Evolutionary conservation across 2,888 invertebrate genomes (phyloP), one percentile per base, ranked within the genome.

Genomic region (Lochmaea capreae): DNA sequence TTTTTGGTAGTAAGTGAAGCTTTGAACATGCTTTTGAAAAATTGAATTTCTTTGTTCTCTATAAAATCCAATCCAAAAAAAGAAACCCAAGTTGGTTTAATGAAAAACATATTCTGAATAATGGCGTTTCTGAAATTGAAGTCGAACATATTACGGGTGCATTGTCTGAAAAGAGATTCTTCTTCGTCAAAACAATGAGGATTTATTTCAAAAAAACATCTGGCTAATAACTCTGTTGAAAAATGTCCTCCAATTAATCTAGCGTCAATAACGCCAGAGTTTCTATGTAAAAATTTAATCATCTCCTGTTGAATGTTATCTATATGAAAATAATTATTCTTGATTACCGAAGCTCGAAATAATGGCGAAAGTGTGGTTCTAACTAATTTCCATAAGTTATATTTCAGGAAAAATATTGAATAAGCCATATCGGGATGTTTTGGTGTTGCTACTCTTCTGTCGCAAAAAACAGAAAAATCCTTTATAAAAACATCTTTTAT

Each of bases 311-410:
- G 65, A 39, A 68, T 63, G 10, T 14, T 57, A 6, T 85, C 78
- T 76, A 89, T 86, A 16, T 89, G 80, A 0, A 86, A 85, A 33
- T 89, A 86, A 89, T 90, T 90, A 57, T 82, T 83, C 80, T 88
- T 90, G 71, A 91, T 83, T 81, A 90, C 91, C 18, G 89, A 89
- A 1, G 88, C 87, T 1, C 90, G 89, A 80, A 91, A 89, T 0
- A 89, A 88, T 0, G 90, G 90, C 0, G 89, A 88, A 43, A 91
- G 82, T 76, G 89, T 89, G 0, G 86, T 80, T 33, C 91, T 84
- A 18, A 90, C 80, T 58, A 84, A 84, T 79, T 88, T 89, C 91
- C 91, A 91, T 2, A 87, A 86, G 0, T 88, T 87, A 68, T 89
- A 89, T 73, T 87, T 88, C 68, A 88, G 77, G 2, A 87, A 84